Base-by-base conservation (phyloP, 1,140 invertebrate species). In the Pachyrhynchus sulphureomaculatus region DNA sequence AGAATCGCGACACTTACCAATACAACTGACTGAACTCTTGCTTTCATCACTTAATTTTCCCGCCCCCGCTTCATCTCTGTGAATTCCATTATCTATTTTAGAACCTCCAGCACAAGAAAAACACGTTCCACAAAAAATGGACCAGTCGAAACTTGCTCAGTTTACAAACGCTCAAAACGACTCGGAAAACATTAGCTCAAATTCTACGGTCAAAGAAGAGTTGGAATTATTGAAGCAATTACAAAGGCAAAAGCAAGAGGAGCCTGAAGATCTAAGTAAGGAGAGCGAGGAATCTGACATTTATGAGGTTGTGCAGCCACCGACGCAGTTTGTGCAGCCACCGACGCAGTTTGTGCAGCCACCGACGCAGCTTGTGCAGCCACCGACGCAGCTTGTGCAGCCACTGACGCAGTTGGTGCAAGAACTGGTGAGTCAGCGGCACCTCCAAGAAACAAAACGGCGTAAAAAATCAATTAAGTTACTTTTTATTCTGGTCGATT, bases 201-300 rank as follows among this genome's bases (percentile, higher is more conserved):
- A 60, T 24, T 49, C 18, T 37, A 23, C 58, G 33, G 62, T 72
- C 9, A 68, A 73, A 52, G 63, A 72, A 54, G 72, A 73, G 62
- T 37, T 73, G 18, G 66, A 73, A 51, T 44, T 70, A 32, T 41
- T 72, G 10, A 68, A 62, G 44, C 67, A 69, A 39, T 54, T 58
- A 51, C 60, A 62, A 49, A 67, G 51, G 42, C 64, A 63, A 23
- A 71, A 65, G 53, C 61, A 52, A 9, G 62, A 67, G 37, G 65
- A 67, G 10, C 13, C 39, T 12, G 57, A 56, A 6, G 52, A 60
- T 9, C 58, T 63, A 17, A 45, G 62, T 26, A 84, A 87, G 58
- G 15, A 37, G 21, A 44, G 24, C 39, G 54, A 57, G 17, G 52
- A 53, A 18, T 53, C 59, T 44, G 62, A 65, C 6, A 64, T 56